Evolutionary conservation across 2,113 vertebrate genomes (phyloP), one percentile per base, ranked within the genome.

Genomic region (Lates calcarifer): DNA sequence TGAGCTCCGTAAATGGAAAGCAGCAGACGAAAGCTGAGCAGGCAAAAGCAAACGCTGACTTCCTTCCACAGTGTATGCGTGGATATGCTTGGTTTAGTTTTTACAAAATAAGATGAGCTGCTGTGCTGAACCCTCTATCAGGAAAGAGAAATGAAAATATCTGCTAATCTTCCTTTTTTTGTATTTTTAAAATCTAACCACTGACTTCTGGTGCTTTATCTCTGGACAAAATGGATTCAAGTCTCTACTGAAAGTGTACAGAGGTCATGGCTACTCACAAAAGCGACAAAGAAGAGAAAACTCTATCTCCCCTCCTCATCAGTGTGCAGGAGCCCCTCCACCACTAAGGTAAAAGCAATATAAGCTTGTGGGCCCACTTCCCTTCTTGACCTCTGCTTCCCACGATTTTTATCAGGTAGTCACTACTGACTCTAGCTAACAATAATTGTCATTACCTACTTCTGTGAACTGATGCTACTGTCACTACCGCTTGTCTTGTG

Each of bases 341-440:
- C 45, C 47, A 49, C 41, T 28, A 51, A 62, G 58, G 68, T 7
- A 60, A 75, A 58, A 62, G 53, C 7, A 79, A 26, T 41, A 33
- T 24, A 6, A 37, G 28, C n/a, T 33, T 24, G 45, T 4, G 53
- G 63, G 18, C 49, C 47, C 69, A 86, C 74, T 86, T 84, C 86
- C 74, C 63, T 67, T 61, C 65, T 65, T 60, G 17, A 74, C 80
- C 73, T 88, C 74, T 86, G 74, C 78, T 84, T 90, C 77, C 66
- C 61, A 84, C 2, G 4, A 24, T 58, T 67, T 74, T 60, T 78
- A 85, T 83, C 60, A 76, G 65, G 18, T 65, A 29, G 18, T 57
- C 28, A 15, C 84, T 35, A 35, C 28, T 60, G 60, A 28, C 57
- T 79, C 63, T 13, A 41, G 61, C 66, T 43, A 43, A 84, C 63